Evolutionary conservation across 2,797 vertebrate species (phyloP).

Genomic region (Myoxocephalus aenaeus): DNA sequence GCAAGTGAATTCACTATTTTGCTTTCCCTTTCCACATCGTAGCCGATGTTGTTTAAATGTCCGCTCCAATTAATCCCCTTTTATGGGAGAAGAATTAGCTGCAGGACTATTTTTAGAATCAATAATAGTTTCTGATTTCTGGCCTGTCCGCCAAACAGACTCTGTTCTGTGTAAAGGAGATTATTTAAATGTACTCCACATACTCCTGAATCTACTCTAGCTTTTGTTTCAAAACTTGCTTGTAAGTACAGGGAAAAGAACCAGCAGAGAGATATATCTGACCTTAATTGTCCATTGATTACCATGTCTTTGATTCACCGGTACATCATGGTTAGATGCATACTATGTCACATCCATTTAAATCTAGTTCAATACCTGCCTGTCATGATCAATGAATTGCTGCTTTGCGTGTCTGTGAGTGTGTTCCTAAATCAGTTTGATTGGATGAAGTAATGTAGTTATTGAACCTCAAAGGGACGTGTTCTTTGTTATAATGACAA

Average conservation of each 20-base stretch:
- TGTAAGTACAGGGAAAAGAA: background rate
- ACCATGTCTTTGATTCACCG: constrained; percentile 4
- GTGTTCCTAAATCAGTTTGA: constrained; percentile 19
- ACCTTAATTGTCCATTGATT: constrained; percentile 35
- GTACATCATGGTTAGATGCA: background rate
- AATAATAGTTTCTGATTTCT: constrained; percentile 46
- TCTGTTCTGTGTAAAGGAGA: background rate
- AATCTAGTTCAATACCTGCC: constrained; percentile 13
- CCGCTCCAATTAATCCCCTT: constrained; percentile 53
- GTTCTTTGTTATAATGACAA: background rate
- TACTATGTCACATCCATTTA: constrained; percentile 15
- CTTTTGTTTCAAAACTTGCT: constrained; percentile 3
- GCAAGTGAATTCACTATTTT: constrained; percentile 25
- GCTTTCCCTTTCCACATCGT: background rate
- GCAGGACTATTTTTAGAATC: constrained; percentile 65
- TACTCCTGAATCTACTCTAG: background rate
- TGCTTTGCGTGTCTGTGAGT: constrained; percentile 4
- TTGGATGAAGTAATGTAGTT: constrained; percentile 7
- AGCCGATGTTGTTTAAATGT: constrained; percentile 48
- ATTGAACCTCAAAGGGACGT: background rate
- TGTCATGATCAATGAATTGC: constrained; percentile 3
- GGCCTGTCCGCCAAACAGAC: constrained; percentile 26
- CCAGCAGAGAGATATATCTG: background rate
- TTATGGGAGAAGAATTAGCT: constrained; percentile 68
- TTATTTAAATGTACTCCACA: constrained; percentile 14